phyloP scores from a whole-genome alignment of 2,797 vertebrate species.

The Protosalanx chinensis region DNA sequence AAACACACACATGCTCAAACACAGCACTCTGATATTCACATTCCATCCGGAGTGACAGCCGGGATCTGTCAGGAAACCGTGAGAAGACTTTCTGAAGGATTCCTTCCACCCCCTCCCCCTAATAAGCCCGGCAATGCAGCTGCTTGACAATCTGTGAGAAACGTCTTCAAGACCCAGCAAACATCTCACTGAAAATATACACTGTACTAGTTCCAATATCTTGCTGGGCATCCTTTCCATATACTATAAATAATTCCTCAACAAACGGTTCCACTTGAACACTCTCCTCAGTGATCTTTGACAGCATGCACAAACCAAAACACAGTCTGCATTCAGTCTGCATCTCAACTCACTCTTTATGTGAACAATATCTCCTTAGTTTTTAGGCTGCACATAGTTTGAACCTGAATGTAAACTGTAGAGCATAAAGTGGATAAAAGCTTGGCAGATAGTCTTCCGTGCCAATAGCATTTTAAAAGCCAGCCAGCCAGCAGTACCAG shows the following conservation, averaged over 20 bases:
- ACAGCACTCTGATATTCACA: constrained; percentile 44
- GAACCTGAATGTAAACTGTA: constrained; percentile 57
- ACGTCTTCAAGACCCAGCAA: constrained; percentile 30
- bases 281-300: constrained; percentile 26
- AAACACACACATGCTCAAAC: constrained; percentile 46
- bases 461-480: constrained; percentile 23
- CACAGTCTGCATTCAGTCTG: not conserved
- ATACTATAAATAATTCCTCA: constrained; percentile 27
- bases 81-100: constrained; percentile 58
- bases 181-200: constrained; percentile 16
- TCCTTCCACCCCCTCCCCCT: constrained; percentile 44
- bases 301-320: constrained; percentile 22
- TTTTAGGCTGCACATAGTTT: constrained; percentile 36
- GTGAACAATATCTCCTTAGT: constrained; percentile 52
- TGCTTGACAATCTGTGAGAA: constrained; percentile 65
- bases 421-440: constrained; percentile 54
- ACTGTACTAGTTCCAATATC: constrained; percentile 2
- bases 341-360: constrained; percentile 13
- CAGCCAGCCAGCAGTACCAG: constrained; percentile 45
- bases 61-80: constrained; percentile 49
- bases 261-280: constrained; percentile 34
- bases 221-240: constrained; percentile 8
- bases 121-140: constrained; percentile 64
- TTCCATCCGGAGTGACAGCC: constrained; percentile 52
- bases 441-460: constrained; percentile 46